A percentile compares a stretch with the other conserved stretches of the same genome.
Conservation (phyloP, 2,113 vertebrate genomes). For the Prionailurus viverrinus region DNA sequence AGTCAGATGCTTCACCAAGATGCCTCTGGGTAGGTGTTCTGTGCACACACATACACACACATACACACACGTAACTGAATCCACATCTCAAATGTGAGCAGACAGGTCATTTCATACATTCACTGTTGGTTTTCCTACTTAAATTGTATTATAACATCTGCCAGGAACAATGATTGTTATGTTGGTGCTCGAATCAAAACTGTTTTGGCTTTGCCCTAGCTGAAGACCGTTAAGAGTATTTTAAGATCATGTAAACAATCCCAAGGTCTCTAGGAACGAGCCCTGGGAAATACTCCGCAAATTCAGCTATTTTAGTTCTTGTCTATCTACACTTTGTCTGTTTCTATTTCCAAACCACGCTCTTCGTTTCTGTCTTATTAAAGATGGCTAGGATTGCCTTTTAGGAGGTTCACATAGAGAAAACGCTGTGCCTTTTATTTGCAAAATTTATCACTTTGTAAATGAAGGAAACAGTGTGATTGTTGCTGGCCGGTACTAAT, state of each 20-base stretch:
- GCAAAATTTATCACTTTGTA: conserved; percentile 77
- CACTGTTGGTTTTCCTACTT: background rate
- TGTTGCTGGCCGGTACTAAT: conserved; percentile 61
- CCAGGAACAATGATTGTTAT: background rate
- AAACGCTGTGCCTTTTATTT: conserved; percentile 72
- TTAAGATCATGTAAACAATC: conserved; percentile 78
- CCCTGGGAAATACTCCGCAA: conserved; percentile 65
- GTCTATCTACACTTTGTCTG: conserved; percentile 60
- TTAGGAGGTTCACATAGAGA: conserved; percentile 28
- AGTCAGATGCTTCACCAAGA: too few species aligned
- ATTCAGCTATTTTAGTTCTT: conserved; percentile 76
- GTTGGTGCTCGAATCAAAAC: conserved; percentile 54
- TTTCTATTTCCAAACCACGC: background rate
- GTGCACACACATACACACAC: background rate
- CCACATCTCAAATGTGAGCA: background rate
- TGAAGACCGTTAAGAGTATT: conserved; percentile 60
- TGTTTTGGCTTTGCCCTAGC: background rate
- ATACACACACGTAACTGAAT: background rate
- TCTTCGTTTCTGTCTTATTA: background rate
- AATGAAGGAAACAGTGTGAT: conserved; percentile 69
- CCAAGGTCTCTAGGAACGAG: conserved; percentile 75
- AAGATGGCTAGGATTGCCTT: background rate
- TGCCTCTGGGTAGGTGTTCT: background rate
- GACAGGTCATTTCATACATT: background rate
- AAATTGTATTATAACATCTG: background rate